Percentiles rank a stretch among this genome's conserved stretches.
These are phyloP conservation scores for Eurystomus gularis DNA, from an alignment of 2,113 vertebrate species.

Conservation along the genomic window DNA sequence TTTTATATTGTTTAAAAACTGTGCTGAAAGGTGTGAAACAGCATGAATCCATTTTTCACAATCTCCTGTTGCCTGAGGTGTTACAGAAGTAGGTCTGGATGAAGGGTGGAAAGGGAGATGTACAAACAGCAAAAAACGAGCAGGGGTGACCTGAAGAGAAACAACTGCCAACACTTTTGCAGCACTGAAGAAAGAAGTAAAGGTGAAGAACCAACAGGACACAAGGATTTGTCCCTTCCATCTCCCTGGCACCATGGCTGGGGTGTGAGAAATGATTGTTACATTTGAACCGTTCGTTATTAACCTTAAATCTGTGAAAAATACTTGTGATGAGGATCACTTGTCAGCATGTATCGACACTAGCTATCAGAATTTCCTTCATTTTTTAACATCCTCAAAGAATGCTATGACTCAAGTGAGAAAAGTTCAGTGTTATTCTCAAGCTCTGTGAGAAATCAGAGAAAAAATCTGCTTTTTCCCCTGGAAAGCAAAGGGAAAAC, in stretches of 20 bases:
- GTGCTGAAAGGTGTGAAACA: neutral
- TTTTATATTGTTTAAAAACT: constrained; percentile 27
- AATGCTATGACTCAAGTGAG: neutral
- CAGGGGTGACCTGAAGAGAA: neutral
- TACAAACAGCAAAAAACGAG: neutral
- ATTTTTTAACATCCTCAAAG: neutral
- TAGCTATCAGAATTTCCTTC: neutral
- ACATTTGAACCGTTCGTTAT: neutral
- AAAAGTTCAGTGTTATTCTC: neutral
- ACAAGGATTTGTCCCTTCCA: neutral
- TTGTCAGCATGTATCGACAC: neutral
- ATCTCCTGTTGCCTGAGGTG: neutral
- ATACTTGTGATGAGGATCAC: neutral
- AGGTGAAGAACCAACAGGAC: neutral
- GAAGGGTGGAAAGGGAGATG: neutral
- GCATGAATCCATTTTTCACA: constrained; percentile 2
- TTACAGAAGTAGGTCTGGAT: neutral
- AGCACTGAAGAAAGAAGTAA: neutral
- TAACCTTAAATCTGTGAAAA: neutral
- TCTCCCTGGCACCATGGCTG: neutral
- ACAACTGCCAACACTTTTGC: neutral
- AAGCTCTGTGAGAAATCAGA: neutral
- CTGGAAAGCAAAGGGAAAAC: neutral
- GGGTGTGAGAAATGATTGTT: neutral
- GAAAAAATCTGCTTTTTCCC: neutral